Evolutionary conservation across 2,888 invertebrate genomes (phyloP), one percentile per base, ranked within the genome.

Genomic region (Thymelicus sylvestris): DNA sequence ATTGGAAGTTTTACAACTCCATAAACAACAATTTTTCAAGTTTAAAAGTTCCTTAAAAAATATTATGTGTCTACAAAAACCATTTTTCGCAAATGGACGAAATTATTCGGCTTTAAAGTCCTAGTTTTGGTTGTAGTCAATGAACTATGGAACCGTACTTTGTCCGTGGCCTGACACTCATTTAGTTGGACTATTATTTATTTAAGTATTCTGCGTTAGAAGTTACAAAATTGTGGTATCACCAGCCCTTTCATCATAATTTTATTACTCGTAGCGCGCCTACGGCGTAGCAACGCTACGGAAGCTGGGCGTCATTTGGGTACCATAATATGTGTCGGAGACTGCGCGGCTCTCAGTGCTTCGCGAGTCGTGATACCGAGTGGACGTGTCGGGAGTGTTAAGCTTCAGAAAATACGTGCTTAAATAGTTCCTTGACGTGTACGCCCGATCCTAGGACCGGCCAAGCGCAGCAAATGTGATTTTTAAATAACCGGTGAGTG

Each of bases 321-420:
- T 81, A 79, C 78, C 81, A 79, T 84, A 82, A 80, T 76, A 75
- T 74, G 83, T 83, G 80, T 86, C 86, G 86, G 92, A 92, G 92
- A 87, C 91, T 91, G 91, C 92, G 92, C 92, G 89, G 78, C 82
- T 83, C 79, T 78, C 89, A 92, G 92, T 92, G 77, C 83, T 83
- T 83, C 86, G 83, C 82, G 82, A 79, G 79, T 80, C 72, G 78
- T 80, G 77, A 78, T 74, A 73, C 76, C 71, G 82, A 74, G 71
- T 78, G 76, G 82, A 83, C 86, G 88, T 84, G 77, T 76, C 69
- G 68, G 60, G 76, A 73, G 77, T 75, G 69, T 48, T 57, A 78
- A 74, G 72, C 75, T 74, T 76, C 64, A 59, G 50, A 63, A 71
- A 73, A 71, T 75, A 74, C 79, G 77, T 83, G 82, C 77, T 80